phyloP scores from a whole-genome alignment of 2,113 vertebrate genomes.

The Pterocles burchelli region DNA sequence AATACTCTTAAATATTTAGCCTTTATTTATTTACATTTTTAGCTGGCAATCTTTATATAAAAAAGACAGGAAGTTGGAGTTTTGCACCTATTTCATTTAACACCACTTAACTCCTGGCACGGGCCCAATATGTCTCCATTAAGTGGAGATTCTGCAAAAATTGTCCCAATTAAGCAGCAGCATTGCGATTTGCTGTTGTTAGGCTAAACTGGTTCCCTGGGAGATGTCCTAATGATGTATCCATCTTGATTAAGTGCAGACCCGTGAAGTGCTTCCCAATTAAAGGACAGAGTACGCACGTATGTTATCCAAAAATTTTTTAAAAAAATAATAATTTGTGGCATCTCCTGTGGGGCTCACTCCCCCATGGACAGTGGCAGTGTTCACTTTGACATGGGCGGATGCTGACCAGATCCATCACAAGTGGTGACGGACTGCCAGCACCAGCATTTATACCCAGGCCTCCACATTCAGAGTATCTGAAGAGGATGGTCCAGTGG shows the following conservation, averaged over 20 bases:
- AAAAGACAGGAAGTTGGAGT: constrained; percentile 46
- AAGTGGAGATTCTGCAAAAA: constrained; percentile 63
- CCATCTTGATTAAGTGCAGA: constrained; percentile 67
- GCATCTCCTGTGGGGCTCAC: not conserved
- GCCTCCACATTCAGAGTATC: not conserved
- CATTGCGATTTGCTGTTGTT: constrained; percentile 60
- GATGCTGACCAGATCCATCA: not conserved
- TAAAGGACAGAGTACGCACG: constrained; percentile 15
- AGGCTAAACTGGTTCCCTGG: constrained; percentile 70
- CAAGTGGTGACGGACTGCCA: not conserved
- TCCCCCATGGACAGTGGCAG: not conserved
- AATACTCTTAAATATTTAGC: not conserved
- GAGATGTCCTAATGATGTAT: constrained; percentile 71
- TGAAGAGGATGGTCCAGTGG: not conserved
- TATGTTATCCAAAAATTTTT: not conserved
- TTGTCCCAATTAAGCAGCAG: constrained; percentile 68
- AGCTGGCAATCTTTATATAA: constrained; percentile 30
- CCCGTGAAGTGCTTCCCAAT: constrained; percentile 62
- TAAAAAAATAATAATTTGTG: not conserved
- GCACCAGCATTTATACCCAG: accelerated
- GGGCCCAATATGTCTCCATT: constrained; percentile 64
- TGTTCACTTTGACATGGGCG: not conserved
- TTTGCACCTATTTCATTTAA: constrained; percentile 68
- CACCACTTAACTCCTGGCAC: constrained; percentile 69
- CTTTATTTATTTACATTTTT: constrained; percentile 30